phyloP scores from a whole-genome alignment of 2,113 vertebrate species.

The Ciconia stormi region DNA sequence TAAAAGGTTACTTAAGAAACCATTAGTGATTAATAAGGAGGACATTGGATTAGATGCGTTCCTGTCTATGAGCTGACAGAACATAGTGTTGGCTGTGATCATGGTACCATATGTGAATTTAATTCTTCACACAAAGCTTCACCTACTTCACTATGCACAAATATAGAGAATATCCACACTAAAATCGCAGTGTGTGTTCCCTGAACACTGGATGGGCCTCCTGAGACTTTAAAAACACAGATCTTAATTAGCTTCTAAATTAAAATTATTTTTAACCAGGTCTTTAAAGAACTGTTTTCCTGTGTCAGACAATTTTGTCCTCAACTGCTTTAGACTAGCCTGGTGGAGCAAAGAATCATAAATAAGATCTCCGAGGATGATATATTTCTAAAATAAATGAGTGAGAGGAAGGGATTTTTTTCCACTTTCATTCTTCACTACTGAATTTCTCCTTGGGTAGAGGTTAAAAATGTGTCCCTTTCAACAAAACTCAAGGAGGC shows the following conservation, averaged over 20 bases:
- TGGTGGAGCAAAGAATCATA: background rate
- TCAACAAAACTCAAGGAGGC: background rate
- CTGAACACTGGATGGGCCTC: background rate
- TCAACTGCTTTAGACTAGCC: background rate
- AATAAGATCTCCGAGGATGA: background rate
- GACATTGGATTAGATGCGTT: background rate
- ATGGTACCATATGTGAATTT: background rate
- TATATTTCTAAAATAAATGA: background rate
- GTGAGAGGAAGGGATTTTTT: background rate
- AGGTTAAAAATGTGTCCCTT: background rate
- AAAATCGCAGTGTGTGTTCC: background rate
- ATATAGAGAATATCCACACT: background rate
- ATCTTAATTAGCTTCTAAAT: background rate
- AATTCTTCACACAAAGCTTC: background rate
- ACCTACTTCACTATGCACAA: background rate
- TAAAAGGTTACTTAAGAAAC: background rate
- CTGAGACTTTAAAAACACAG: background rate
- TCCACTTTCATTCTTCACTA: background rate
- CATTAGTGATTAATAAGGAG: background rate
- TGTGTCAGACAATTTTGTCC: background rate
- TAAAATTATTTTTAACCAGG: background rate
- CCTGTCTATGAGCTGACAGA: background rate
- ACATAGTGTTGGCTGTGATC: background rate
- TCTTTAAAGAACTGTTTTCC: background rate
- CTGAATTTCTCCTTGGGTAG: background rate